These are phyloP conservation scores for Synergus japonicus DNA, from an alignment of 2,888 invertebrate species.

Conservation along the genomic window DNA sequence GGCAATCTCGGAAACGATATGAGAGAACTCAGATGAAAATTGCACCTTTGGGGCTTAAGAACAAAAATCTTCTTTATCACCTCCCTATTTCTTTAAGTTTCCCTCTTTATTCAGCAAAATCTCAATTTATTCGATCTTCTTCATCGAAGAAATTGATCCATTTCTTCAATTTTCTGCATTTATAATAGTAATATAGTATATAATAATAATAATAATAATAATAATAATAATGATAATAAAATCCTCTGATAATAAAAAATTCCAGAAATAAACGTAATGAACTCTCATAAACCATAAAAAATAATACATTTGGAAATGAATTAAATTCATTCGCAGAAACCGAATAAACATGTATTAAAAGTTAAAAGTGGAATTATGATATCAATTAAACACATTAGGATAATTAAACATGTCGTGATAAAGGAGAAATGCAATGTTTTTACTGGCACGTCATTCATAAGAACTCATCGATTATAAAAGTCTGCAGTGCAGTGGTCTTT, in stretches of 20 bases:
- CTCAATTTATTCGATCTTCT: not conserved
- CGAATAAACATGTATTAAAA: no score
- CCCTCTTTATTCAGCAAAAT: not conserved
- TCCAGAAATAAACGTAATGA: no score
- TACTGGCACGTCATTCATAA: not conserved
- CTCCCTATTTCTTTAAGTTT: not conserved
- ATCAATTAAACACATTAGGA: not conserved
- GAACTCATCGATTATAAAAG: not conserved
- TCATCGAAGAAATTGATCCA: no score
- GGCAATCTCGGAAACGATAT: conserved; percentile 27
- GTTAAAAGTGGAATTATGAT: no score
- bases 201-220: no score
- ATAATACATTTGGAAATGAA: no score
- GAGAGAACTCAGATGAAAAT: conserved; percentile 21
- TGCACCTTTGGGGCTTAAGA: conserved; percentile 17
- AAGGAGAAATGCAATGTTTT: not conserved
- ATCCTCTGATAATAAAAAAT: no score
- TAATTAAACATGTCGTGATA: not conserved
- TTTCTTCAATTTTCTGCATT: not conserved
- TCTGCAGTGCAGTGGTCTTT: not conserved
- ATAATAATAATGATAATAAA: no score
- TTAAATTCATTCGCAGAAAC: no score
- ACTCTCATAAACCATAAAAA: no score
- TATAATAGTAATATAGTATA: not conserved
- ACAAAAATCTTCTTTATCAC: not conserved